Conservation (phyloP, 2,888 invertebrate genomes). For the Metacarcinus magister region DNA sequence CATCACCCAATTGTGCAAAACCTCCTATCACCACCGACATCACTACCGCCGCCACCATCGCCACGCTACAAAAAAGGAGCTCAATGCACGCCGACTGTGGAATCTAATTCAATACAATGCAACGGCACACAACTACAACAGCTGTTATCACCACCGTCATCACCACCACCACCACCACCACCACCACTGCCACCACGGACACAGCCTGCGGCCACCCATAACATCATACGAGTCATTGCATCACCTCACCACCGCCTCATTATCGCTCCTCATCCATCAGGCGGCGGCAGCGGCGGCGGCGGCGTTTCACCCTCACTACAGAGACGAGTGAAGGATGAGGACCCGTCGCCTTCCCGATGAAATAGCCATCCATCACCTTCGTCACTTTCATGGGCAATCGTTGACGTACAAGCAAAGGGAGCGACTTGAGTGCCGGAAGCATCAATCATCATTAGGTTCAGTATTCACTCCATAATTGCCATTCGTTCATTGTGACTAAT, state of each 20-base stretch:
- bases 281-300: background rate
- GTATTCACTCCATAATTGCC: conserved; percentile 4
- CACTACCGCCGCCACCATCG: background rate
- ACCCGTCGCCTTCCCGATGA: background rate
- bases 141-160: background rate
- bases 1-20: too few relatives aligned
- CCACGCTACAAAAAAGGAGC: background rate
- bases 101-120: conserved; percentile 7
- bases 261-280: conserved; percentile 3
- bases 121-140: background rate
- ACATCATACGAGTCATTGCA: background rate
- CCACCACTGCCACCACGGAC: background rate
- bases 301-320: background rate
- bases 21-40: background rate
- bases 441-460: conserved; percentile 13
- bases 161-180: background rate
- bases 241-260: background rate
- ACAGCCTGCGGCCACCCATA: background rate
- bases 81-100: background rate
- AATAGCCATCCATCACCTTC: conserved; percentile 11
- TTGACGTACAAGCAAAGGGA: background rate
- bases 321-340: background rate
- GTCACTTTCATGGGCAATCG: conserved; percentile 44
- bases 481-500: conserved; percentile 33
- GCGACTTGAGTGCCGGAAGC: background rate